phyloP scores from a whole-genome alignment of 2,888 invertebrate genomes.

The Carcina quercana region DNA sequence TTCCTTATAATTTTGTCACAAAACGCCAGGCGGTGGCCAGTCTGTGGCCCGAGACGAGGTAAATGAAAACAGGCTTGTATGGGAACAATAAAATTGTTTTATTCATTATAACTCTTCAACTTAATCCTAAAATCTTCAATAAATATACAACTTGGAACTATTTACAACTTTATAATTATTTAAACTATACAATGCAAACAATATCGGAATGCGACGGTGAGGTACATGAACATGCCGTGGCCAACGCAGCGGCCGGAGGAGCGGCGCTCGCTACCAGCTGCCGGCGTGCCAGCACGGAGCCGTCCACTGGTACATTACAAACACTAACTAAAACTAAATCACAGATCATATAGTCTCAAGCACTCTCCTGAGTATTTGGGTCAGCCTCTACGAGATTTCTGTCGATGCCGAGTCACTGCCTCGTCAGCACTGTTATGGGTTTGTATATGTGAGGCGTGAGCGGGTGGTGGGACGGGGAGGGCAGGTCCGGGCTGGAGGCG shows the following conservation, averaged over 20 bases:
- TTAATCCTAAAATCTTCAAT: constrained; percentile 53
- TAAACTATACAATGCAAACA: constrained; percentile 31
- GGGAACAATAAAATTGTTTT: constrained; percentile 51
- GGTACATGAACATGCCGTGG: constrained; percentile 23
- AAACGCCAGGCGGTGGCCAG: too few relatives aligned
- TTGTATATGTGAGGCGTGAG: constrained; percentile 68
- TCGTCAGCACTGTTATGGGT: constrained; percentile 73
- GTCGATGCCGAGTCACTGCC: constrained; percentile 46
- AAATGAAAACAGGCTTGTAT: constrained; percentile 39
- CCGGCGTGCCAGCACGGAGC: neutral
- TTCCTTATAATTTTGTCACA: too few relatives aligned
- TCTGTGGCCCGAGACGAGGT: constrained; percentile 5
- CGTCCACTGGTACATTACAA: constrained; percentile 39
- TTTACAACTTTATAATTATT: constrained; percentile 49
- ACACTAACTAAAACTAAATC: constrained; percentile 55
- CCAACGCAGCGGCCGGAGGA: constrained; percentile 36
- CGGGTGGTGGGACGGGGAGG: constrained; percentile 51
- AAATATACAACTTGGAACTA: constrained; percentile 66
- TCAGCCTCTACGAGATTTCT: constrained; percentile 28
- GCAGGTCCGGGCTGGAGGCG: constrained; percentile 56
- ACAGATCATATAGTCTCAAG: constrained; percentile 50
- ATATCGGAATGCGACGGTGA: constrained; percentile 49
- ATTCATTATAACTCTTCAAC: constrained; percentile 38
- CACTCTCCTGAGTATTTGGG: constrained; percentile 26
- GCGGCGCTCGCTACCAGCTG: neutral